These are phyloP conservation scores for Rhagoletis pomonella DNA, from an alignment of 1,140 invertebrate species.

Conservation along the genomic window DNA sequence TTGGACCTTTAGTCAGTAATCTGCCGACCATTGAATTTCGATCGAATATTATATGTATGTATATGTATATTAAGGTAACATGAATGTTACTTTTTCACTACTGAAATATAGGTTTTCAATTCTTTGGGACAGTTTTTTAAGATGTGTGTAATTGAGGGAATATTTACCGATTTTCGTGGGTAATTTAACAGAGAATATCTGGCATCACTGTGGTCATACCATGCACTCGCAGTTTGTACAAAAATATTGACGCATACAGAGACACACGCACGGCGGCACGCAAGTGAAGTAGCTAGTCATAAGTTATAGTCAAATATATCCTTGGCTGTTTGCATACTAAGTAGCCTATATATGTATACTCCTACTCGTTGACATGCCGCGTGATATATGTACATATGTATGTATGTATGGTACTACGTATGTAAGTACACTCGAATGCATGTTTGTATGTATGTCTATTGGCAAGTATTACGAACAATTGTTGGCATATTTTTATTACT, in stretches of 20 bases:
- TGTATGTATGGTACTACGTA: background rate
- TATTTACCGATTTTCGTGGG: too few relatives aligned
- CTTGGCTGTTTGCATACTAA: constrained; percentile 15
- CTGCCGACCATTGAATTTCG: too few relatives aligned
- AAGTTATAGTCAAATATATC: constrained; percentile 22
- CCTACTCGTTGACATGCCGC: background rate
- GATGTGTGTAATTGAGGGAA: too few relatives aligned
- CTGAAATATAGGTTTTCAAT: too few relatives aligned
- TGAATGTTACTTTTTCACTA: too few relatives aligned
- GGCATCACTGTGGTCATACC: too few relatives aligned
- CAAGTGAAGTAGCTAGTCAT: background rate
- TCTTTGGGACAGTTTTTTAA: too few relatives aligned
- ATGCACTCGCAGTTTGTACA: too few relatives aligned
- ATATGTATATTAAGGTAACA: too few relatives aligned
- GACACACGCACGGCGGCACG: background rate
- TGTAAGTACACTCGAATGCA: background rate
- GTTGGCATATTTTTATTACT: background rate
- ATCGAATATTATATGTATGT: too few relatives aligned
- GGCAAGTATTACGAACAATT: background rate
- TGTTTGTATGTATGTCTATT: background rate
- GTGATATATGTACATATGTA: background rate
- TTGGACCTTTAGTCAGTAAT: too few relatives aligned
- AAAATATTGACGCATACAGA: background rate
- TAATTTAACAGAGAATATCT: too few relatives aligned
- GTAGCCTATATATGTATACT: background rate